phyloP scores from a whole-genome alignment of 2,113 vertebrate species.

The Panthera tigris region DNA sequence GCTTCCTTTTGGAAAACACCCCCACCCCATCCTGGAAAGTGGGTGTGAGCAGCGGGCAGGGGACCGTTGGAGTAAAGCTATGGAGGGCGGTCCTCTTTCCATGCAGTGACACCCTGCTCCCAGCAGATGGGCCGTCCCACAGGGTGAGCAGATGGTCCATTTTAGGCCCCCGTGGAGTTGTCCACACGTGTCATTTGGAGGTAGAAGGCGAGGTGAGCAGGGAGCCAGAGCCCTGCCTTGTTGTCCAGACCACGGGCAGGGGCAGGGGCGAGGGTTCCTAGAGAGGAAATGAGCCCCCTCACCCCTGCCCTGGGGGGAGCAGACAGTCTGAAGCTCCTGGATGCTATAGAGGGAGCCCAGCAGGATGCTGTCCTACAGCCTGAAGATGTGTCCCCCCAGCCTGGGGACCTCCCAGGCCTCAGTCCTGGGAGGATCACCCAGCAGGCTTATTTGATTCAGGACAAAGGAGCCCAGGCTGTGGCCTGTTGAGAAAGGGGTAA shows the following conservation, averaged over 20 bases:
- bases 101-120: fast-evolving
- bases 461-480: fast-evolving
- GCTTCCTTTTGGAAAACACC: not conserved
- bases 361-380: not conserved
- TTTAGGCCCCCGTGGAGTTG: not conserved
- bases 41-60: fast-evolving
- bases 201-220: fast-evolving
- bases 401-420: too few relatives aligned
- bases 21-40: not conserved
- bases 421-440: fast-evolving
- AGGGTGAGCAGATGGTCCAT: fast-evolving
- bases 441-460: not conserved
- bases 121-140: not conserved
- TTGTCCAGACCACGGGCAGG: fast-evolving
- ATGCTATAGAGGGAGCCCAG: fast-evolving
- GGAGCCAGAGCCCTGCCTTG: fast-evolving
- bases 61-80: fast-evolving
- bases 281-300: fast-evolving
- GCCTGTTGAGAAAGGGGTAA: not conserved
- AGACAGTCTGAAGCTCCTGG: not conserved
- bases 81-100: fast-evolving
- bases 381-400: not conserved
- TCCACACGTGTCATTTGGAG: not conserved
- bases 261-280: fast-evolving
- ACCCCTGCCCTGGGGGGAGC: fast-evolving